These are phyloP conservation scores for Notocelia uddmanniana DNA, from an alignment of 2,888 invertebrate genomes.

Conservation along the genomic window DNA sequence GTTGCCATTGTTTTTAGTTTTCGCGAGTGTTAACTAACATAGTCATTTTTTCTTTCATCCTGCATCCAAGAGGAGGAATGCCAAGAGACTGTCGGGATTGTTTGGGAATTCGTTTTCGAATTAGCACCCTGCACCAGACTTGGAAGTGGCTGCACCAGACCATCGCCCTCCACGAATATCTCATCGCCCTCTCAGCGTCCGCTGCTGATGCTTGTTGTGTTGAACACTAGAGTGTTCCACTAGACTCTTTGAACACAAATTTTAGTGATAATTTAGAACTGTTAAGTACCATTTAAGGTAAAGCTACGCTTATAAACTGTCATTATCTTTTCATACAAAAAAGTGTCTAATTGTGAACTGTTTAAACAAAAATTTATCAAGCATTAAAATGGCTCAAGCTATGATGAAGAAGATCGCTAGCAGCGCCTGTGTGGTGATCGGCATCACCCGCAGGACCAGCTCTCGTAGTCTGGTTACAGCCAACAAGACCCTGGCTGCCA, in stretches of 20 bases:
- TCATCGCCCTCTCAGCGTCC: conserved; percentile 92
- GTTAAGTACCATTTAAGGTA: conserved; percentile 60
- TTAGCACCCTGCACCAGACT: conserved; percentile 95
- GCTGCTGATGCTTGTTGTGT: conserved; percentile 86
- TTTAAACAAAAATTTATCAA: conserved; percentile 51
- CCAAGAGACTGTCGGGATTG: conserved; percentile 92
- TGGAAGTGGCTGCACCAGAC: conserved; percentile 98
- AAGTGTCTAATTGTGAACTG: conserved; percentile 72
- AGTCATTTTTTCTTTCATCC: conserved; percentile 78
- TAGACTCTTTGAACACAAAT: conserved; percentile 63
- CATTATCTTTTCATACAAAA: conserved; percentile 78
- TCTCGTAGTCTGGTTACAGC: conserved; percentile 67
- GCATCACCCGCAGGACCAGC: conserved; percentile 73
- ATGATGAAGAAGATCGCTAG: conserved; percentile 78
- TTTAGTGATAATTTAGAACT: conserved; percentile 55
- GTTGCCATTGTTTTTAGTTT: conserved; percentile 51
- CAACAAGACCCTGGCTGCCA: conserved; percentile 60
- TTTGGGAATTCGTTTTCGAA: conserved; percentile 95
- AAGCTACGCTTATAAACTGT: conserved; percentile 69
- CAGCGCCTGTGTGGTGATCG: conserved; percentile 73
- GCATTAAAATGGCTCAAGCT: conserved; percentile 77
- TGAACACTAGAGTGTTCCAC: conserved; percentile 64
- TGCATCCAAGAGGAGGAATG: conserved; percentile 86
- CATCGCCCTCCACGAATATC: conserved; percentile 94
- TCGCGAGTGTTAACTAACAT: conserved; percentile 60